Conservation (phyloP, 2,797 vertebrate genomes). For the Tragelaphus oryx region DNA sequence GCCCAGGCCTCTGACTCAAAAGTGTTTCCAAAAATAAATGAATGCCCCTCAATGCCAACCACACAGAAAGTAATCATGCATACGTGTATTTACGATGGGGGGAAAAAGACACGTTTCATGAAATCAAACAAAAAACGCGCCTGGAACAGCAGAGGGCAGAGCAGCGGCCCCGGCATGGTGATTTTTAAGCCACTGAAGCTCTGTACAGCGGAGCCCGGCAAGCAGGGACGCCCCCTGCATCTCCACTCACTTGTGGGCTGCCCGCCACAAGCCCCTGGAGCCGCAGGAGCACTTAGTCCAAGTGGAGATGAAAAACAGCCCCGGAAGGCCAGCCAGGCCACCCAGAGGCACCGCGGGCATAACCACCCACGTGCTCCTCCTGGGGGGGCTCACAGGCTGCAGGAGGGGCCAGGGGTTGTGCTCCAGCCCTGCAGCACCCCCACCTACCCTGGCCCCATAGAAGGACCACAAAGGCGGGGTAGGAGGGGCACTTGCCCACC, state of each 20-base stretch:
- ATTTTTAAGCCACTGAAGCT: not conserved
- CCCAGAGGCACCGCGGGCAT: not conserved
- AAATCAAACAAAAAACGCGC: not conserved
- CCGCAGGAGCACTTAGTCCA: not conserved
- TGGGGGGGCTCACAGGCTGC: too few species aligned
- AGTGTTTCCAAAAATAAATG: not conserved
- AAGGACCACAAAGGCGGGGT: accelerated
- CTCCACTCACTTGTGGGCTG: accelerated
- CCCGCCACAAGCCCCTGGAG: accelerated
- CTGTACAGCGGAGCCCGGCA: accelerated
- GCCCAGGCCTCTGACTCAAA: not conserved
- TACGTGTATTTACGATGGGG: accelerated
- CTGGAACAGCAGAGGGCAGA: not conserved
- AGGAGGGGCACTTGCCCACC: too few species aligned
- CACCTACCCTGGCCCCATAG: not conserved
- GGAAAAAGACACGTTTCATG: not conserved
- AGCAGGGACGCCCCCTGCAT: accelerated
- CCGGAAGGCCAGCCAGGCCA: accelerated
- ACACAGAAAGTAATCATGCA: not conserved
- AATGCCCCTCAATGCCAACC: not conserved
- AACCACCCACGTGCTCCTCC: accelerated
- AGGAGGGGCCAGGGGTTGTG: accelerated
- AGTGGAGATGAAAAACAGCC: not conserved
- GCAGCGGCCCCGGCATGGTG: accelerated
- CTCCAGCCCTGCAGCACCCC: too few species aligned